Evolutionary conservation across 2,797 vertebrate species (phyloP).

Genomic region (Diplodus sargus): DNA sequence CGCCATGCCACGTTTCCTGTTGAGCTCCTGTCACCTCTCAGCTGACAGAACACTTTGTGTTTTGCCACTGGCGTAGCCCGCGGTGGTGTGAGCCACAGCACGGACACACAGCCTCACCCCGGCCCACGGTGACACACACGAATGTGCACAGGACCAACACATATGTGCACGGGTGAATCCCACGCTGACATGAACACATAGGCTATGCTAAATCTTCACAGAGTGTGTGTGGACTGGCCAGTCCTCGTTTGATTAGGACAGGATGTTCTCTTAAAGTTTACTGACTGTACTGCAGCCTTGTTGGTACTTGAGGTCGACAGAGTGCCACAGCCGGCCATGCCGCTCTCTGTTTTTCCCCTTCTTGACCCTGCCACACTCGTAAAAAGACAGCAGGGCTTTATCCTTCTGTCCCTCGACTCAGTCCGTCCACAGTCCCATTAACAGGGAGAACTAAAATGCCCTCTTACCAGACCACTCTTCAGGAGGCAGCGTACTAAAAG

Average conservation of each 20-base stretch:
- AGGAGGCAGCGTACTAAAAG: constrained; percentile 11
- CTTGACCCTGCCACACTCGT: constrained; percentile 61
- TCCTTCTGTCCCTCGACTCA: constrained; percentile 38
- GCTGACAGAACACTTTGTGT: constrained; percentile 72
- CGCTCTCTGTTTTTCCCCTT: constrained; percentile 24
- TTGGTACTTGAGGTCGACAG: constrained; percentile 32
- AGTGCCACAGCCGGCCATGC: constrained; percentile 15
- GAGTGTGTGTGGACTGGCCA: neutral
- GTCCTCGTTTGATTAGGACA: constrained; percentile 33
- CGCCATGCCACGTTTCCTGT: constrained; percentile 69
- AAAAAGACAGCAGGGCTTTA: constrained; percentile 64
- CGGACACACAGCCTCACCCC: constrained; percentile 37
- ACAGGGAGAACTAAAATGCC: constrained; percentile 46
- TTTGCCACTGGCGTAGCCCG: constrained; percentile 59
- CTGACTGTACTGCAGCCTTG: constrained; percentile 3
- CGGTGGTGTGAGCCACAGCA: constrained; percentile 50
- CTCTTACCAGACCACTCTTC: constrained; percentile 29
- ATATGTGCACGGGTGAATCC: constrained; percentile 12
- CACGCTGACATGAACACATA: neutral
- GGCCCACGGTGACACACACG: neutral
- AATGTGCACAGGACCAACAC: constrained; percentile 21
- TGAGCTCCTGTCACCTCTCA: constrained; percentile 69
- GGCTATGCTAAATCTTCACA: neutral
- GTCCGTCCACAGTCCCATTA: constrained; percentile 30
- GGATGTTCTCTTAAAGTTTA: constrained; percentile 27